Base-by-base conservation (phyloP, 2,797 vertebrate genomes). In the Crenuchus spilurus region DNA sequence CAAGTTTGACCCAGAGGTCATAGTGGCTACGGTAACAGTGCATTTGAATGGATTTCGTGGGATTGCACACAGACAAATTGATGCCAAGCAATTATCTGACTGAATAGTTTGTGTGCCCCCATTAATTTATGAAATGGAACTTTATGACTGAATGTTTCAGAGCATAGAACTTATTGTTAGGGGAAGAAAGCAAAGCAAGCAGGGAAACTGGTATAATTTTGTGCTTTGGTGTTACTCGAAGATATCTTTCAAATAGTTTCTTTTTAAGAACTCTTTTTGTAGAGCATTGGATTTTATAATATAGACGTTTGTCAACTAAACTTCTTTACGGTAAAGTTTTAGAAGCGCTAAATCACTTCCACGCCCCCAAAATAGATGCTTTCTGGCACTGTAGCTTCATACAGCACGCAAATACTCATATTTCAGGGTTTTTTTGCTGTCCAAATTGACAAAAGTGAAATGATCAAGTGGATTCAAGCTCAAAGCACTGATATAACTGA, bases 1-100 rank as follows among this genome's bases (percentile, higher is more conserved):
- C 30, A 64, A 26, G 52, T 61, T 66, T 77, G 75, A 54, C 62
- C 28, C 55, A 37, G 18, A 66, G 62, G 75, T 72, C 69, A 60
- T 7, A 69, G 37, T 37, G n/a, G 41, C 54, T 31, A 58, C 22
- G 39, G 37, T 60, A 46, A 20, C 52, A 13, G 7, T 57, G 51
- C n/a, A 7, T 70, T 58, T 60, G 52, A 60, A 42, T 58, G 28
- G 42, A 58, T 58, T 77, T 54, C 52, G 52, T 58, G 48, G 44
- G 42, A 22, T 35, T 42, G 48, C 61, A 60, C 46, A 63, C 22
- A 63, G 73, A 42, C 22, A 49, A 65, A 51, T 51, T 42, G 20
- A 60, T 71, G 61, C 52, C 46, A 66, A 28, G 54, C 54, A 77
- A 72, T 72, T 77, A 77, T 52, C 55, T 66, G 54, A 66, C 62